These are phyloP conservation scores for Cephus pulcher DNA, from an alignment of 2,888 invertebrate species.

Conservation along the genomic window DNA sequence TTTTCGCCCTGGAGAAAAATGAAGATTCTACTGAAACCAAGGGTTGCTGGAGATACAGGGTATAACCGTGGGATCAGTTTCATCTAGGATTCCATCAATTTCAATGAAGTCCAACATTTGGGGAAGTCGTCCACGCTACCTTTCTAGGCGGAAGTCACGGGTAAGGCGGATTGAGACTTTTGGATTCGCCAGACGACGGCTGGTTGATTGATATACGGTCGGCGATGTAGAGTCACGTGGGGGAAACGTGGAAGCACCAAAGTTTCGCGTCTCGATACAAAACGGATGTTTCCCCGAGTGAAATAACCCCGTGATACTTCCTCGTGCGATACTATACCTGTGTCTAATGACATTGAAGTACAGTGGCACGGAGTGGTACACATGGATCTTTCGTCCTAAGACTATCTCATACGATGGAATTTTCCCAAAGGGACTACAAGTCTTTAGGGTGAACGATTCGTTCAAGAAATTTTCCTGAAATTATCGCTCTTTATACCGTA, in stretches of 20 bases:
- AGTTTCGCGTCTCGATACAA: constrained; percentile 12
- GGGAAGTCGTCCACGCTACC: neutral
- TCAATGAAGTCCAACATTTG: neutral
- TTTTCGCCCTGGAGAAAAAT: neutral
- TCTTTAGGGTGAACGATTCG: too few relatives aligned
- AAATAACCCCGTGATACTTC: neutral
- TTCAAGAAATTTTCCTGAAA: too few relatives aligned
- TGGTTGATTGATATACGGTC: constrained; percentile 18
- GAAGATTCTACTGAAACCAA: neutral
- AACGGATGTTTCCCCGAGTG: neutral
- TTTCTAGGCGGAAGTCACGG: neutral
- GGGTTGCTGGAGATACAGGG: neutral
- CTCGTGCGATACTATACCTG: neutral
- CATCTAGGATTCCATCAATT: neutral
- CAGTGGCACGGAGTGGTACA: neutral
- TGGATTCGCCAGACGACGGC: neutral
- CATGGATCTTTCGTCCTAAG: neutral
- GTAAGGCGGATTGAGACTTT: neutral
- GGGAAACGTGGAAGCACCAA: constrained; percentile 16
- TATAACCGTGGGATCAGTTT: neutral
- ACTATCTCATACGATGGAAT: too few relatives aligned
- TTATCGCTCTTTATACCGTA: too few relatives aligned
- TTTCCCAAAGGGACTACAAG: too few relatives aligned
- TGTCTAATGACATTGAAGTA: neutral
- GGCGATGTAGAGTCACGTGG: constrained; percentile 5